These are phyloP conservation scores for Cathartes aura DNA, from an alignment of 2,113 vertebrate species.

Conservation along the genomic window DNA sequence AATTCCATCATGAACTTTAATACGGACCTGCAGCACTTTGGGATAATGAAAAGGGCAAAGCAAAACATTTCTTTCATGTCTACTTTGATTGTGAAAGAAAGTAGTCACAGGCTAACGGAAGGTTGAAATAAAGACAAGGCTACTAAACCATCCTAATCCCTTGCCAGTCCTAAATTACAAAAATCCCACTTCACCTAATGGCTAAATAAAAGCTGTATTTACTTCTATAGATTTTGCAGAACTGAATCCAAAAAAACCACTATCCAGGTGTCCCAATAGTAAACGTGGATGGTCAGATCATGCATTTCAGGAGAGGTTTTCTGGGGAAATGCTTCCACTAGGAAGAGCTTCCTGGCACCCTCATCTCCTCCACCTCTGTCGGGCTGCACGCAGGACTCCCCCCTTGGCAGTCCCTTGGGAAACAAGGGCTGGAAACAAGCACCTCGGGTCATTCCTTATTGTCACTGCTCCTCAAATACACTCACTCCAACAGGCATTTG, in stretches of 20 bases:
- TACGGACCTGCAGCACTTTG: not conserved
- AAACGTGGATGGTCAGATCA: not conserved
- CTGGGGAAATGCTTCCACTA: not conserved
- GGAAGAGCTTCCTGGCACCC: not conserved
- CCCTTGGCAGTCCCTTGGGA: not conserved
- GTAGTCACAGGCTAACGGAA: not conserved
- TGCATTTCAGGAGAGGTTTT: not conserved
- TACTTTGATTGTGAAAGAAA: not conserved
- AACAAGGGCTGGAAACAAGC: not conserved
- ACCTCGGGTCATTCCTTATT: slow-evolving; percentile 25
- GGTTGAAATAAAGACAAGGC: not conserved
- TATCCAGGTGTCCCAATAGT: not conserved
- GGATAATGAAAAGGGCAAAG: not conserved
- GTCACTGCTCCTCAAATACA: slow-evolving; percentile 30
- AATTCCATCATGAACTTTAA: not conserved
- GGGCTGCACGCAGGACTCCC: not conserved
- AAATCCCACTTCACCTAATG: not conserved
- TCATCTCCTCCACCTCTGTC: not conserved
- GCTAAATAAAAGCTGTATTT: not conserved
- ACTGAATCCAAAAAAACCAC: not conserved
- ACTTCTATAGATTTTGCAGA: not conserved
- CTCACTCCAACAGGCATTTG: slow-evolving; percentile 31
- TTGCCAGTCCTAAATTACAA: not conserved
- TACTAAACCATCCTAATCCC: not conserved
- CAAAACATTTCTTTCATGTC: slow-evolving; percentile 19